These are phyloP conservation scores for Oreohelix idahoensis DNA, from an alignment of 1,140 invertebrate genomes.

Conservation along the genomic window DNA sequence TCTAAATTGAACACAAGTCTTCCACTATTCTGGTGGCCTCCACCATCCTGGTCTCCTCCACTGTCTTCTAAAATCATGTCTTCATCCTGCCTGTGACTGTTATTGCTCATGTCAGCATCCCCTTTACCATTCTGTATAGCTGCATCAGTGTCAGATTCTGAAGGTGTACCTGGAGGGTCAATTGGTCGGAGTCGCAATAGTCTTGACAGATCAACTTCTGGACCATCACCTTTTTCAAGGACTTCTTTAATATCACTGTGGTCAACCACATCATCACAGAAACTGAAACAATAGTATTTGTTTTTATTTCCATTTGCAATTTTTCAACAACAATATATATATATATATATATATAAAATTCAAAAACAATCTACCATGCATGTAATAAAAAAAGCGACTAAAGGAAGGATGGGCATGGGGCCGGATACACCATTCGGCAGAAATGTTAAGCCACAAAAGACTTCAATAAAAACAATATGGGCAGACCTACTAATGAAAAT, in stretches of 20 bases:
- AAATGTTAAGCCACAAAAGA: too few relatives aligned
- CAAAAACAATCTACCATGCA: too few relatives aligned
- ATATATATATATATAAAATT: too few relatives aligned
- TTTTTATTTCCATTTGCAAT: too few relatives aligned
- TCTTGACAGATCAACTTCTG: neutral
- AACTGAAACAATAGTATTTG: neutral
- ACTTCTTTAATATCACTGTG: neutral
- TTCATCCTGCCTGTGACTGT: constrained; percentile 6
- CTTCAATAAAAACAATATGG: too few relatives aligned
- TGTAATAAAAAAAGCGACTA: too few relatives aligned
- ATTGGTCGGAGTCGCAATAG: neutral
- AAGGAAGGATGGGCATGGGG: too few relatives aligned
- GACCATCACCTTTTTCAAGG: neutral
- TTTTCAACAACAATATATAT: too few relatives aligned
- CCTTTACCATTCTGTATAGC: constrained; percentile 16
- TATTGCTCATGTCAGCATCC: constrained; percentile 7
- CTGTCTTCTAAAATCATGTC: constrained; percentile 34
- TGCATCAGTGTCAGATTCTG: constrained; percentile 7
- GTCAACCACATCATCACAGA: neutral
- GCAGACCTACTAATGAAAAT: too few relatives aligned
- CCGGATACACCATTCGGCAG: too few relatives aligned
- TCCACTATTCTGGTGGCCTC: neutral
- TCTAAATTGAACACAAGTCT: constrained; percentile 38
- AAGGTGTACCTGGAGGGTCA: neutral
- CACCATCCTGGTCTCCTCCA: constrained; percentile 30